Base-by-base conservation (phyloP, 1,140 invertebrate genomes). In the Caligus rogercresseyi region DNA sequence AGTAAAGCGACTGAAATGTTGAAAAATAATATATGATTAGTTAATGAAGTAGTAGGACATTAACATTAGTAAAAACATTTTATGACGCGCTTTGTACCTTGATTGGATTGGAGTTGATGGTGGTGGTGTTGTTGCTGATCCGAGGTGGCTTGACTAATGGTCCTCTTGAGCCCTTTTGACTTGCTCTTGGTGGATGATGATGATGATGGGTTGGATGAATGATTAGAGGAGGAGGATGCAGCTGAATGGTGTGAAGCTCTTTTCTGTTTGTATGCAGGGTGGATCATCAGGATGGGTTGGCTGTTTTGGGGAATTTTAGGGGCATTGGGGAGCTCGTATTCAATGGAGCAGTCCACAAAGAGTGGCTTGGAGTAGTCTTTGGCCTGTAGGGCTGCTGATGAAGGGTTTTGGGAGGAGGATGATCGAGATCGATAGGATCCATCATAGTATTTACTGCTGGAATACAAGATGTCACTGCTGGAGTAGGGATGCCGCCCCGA, bases 211-310 rank as follows among this genome's bases (percentile, higher is more conserved):
- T n/a, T 43, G n/a, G n/a, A 11, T 11, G 7, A 11, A 7, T 7
- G 7, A 43, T n/a, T n/a, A 43, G 31, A 43, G 31, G 31, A 43
- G n/a, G 7, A 7, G 7, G 31, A 43, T 7, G 31, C 7, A 43
- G 31, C n/a, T 11, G 31, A 11, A 43, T 7, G n/a, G 7, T 7
- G 7, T 7, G 31, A 43, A 43, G 31, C 31, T 54, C 53, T 24
- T 21, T 60, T 60, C 52, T 64, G 54, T 25, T 20, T 26, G 56
- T 61, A 64, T 18, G 25, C 54, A 1, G 63, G 63, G 52, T 64
- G 63, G 43, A 64, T 64, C 25, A 64, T 61, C 21, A 64, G 60
- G 24, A 64, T 25, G 21, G 63, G 63, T 24, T 64, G 56, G 18
- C 63, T 64, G 54, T 64, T 61, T 23, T 61, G 21, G 19, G 63